These are phyloP conservation scores for Dinoponera quadriceps DNA, from an alignment of 1,140 invertebrate species.

Conservation along the genomic window DNA sequence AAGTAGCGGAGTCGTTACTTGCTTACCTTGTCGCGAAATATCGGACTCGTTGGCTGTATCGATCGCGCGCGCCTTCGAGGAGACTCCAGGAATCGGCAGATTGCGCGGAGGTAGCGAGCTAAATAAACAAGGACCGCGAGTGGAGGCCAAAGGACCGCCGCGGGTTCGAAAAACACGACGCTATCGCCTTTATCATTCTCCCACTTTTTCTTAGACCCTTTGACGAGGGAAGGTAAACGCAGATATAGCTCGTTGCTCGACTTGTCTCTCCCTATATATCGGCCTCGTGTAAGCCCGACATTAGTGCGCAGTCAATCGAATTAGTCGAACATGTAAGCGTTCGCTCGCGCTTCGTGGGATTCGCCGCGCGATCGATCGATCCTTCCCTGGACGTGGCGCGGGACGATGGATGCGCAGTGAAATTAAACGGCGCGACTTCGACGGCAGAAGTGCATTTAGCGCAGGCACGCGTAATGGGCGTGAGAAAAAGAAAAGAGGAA, in stretches of 20 bases:
- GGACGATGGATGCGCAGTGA: neutral
- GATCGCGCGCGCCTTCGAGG: neutral
- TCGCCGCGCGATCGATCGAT: constrained; percentile 48
- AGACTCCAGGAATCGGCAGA: neutral
- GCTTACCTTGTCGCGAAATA: constrained; percentile 12
- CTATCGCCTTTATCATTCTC: neutral
- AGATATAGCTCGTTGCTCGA: constrained; percentile 27
- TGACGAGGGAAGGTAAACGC: constrained; percentile 10
- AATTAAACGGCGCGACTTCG: constrained; percentile 27
- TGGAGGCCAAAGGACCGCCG: neutral
- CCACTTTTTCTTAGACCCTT: constrained; percentile 20
- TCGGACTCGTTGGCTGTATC: neutral
- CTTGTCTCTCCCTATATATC: constrained; percentile 13
- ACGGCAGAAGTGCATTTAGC: constrained; percentile 5
- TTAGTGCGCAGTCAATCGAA: constrained; percentile 46
- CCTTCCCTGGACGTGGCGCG: constrained; percentile 25
- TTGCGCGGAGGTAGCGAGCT: neutral
- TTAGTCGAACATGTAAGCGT: constrained; percentile 56
- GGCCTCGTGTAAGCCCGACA: constrained; percentile 13
- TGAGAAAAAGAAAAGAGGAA: neutral
- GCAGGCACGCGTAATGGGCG: too few species aligned
- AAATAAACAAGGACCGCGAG: constrained; percentile 18
- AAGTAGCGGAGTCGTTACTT: neutral
- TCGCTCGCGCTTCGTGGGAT: constrained; percentile 63
- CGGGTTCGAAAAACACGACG: neutral